phyloP scores from a whole-genome alignment of 2,888 invertebrate genomes.

The Pristionchus fissidentatus region DNA sequence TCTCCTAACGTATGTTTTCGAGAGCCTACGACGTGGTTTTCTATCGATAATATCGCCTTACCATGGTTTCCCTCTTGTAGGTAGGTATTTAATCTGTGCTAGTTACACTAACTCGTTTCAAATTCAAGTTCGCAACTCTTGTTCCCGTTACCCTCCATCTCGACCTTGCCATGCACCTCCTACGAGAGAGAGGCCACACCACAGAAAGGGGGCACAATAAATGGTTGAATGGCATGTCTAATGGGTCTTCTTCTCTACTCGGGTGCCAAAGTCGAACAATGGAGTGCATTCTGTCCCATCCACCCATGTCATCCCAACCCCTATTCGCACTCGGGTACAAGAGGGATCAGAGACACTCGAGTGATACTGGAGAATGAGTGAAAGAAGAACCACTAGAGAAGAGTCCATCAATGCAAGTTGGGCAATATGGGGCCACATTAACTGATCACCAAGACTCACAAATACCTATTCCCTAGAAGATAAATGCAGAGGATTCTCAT shows the following conservation, averaged over 20 bases:
- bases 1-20: too few species aligned
- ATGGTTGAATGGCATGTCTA: constrained; percentile 29
- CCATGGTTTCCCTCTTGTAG: background rate
- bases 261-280: constrained; percentile 24
- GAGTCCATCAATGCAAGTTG: too few species aligned
- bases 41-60: background rate
- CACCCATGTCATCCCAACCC: background rate
- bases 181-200: too few species aligned
- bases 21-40: too few species aligned
- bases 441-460: too few species aligned
- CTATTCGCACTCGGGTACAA: constrained; percentile 17
- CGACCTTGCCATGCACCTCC: too few species aligned
- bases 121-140: constrained; percentile 9
- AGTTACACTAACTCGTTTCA: too few species aligned
- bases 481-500: too few species aligned
- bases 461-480: too few species aligned
- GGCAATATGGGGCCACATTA: too few species aligned
- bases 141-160: background rate
- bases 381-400: background rate
- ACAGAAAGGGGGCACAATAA: background rate
- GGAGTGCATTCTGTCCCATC: constrained; percentile 26
- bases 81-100: too few species aligned
- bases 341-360: constrained; percentile 17
- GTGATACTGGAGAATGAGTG: too few species aligned
- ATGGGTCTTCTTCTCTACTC: constrained; percentile 28